Base-by-base conservation (phyloP, 2,888 invertebrate genomes). In the Aporophyla lueneburgensis region DNA sequence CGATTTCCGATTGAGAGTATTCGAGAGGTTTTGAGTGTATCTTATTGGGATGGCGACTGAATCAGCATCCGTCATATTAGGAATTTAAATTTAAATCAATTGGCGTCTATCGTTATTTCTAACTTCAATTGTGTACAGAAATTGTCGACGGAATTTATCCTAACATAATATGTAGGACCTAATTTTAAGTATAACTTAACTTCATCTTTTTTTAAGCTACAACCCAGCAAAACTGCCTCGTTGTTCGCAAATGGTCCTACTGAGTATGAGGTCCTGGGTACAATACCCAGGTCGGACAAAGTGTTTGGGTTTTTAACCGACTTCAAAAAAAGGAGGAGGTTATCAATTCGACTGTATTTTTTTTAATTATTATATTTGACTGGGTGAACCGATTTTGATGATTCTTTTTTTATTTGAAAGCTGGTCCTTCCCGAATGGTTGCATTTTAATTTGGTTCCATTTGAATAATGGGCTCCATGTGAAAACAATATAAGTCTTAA, bases 71-170 rank as follows among this genome's bases (percentile, higher is more conserved):
- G 53, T 16, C 5, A 9, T 53, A 63, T n/a, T 62, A 51, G 49
- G 19, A 70, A 74, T 61, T 73, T 49, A 49, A 74, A 61, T 53
- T 61, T 43, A 21, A 51, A 61, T 49, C 24, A 33, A 73, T 56
- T 73, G 56, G 2, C 5, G 51, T 79, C 27, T 24, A 68, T 27
- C 40, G 46, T 71, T 51, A 59, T 24, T 61, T 49, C 19, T 14
- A 27, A 56, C 58, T 58, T 46, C 7, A 53, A 67, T 53, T 67
- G 56, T 33, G 33, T 56, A 7, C 3, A 43, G 54, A 27, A 53
- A 51, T 62, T 58, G 54, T 10, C 21, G 14, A 81, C 6, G 16
- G 14, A 0, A 3, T 43, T 53, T 6, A n/a, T 49, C 2, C 2
- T 43, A 58, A 68, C 0, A 24, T 1, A n/a, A n/a, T n/a, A n/a